Conservation (phyloP, 2,113 vertebrate genomes). For the Brachyhypopomus occidentalis region DNA sequence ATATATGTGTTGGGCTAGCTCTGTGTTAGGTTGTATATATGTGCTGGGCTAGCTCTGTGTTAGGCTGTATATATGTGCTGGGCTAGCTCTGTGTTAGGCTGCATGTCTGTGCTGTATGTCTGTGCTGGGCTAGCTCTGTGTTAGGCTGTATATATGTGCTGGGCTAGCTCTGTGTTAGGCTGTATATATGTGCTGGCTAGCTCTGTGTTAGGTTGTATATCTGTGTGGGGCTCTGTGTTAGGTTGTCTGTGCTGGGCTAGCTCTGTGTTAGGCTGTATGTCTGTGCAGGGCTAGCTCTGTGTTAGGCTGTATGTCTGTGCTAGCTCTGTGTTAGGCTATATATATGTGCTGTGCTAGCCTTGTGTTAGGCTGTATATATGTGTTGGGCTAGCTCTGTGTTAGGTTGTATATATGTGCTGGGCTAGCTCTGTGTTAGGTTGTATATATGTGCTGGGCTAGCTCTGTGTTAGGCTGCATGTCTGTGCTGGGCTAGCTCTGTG, state of each 20-base stretch:
- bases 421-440: neutral
- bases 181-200: too few relatives aligned
- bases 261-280: neutral
- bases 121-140: neutral
- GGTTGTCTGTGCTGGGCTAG: neutral
- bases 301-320: neutral
- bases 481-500: too few relatives aligned
- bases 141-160: neutral
- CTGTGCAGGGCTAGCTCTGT: neutral
- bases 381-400: neutral
- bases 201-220: too few relatives aligned
- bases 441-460: too few relatives aligned
- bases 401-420: neutral
- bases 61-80: neutral
- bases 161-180: too few relatives aligned
- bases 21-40: neutral
- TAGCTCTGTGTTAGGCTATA: neutral
- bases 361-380: neutral
- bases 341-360: neutral
- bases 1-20: neutral
- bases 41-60: neutral
- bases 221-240: too few relatives aligned
- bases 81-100: neutral
- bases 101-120: conserved; percentile 4
- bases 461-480: too few relatives aligned